Percentiles rank a stretch among this genome's conserved stretches.
phyloP scores from a whole-genome alignment of 2,888 invertebrate species.

The Cerceris rybyensis region DNA sequence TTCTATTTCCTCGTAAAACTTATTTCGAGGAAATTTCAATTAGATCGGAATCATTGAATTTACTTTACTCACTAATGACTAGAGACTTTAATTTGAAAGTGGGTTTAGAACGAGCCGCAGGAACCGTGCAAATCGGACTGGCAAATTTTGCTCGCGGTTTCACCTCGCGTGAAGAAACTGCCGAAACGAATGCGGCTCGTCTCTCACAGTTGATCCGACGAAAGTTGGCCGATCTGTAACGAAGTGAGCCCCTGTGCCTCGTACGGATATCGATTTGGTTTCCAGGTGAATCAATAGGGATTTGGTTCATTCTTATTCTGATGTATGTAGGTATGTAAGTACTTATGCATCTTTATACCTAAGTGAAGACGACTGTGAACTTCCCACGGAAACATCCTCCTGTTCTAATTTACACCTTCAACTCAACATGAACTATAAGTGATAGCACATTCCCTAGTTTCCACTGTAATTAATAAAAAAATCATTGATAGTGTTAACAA shows the following conservation, averaged over 20 bases:
- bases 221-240: constrained; percentile 70
- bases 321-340: constrained; percentile 20
- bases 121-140: constrained; percentile 35
- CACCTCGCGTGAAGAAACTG: constrained; percentile 31
- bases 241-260: constrained; percentile 75
- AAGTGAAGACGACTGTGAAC: not conserved
- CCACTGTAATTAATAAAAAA: no score
- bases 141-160: constrained; percentile 35
- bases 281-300: constrained; percentile 76
- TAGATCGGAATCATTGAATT: not conserved
- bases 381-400: not conserved
- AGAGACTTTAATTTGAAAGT: not conserved
- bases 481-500: no score
- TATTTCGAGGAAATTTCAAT: not conserved
- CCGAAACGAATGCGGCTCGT: constrained; percentile 31
- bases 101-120: not conserved
- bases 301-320: constrained; percentile 67
- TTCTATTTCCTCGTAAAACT: no score
- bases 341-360: no score
- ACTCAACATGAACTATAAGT: no score
- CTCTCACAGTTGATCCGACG: constrained; percentile 51
- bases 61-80: constrained; percentile 2
- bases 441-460: no score
- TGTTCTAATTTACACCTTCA: no score
- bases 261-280: constrained; percentile 78